Evolutionary conservation across 2,888 invertebrate species (phyloP).

Genomic region (Subacronicta megacephala): DNA sequence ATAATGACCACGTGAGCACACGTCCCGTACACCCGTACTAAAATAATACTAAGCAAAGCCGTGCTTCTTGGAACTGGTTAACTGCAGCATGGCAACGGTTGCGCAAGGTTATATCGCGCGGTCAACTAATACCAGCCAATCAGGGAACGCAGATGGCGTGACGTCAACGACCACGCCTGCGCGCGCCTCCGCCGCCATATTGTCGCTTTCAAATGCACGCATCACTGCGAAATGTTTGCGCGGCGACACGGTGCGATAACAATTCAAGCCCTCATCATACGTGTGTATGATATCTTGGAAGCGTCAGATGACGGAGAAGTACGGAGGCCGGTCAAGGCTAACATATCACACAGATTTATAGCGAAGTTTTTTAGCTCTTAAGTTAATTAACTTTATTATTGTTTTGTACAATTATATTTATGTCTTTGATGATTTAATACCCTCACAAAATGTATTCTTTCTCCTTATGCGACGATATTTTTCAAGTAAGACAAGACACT

Average conservation of each 20-base stretch:
- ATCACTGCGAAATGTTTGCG: constrained; percentile 67
- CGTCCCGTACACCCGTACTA: constrained; percentile 65
- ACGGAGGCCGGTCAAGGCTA: constrained; percentile 65
- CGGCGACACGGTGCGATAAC: constrained; percentile 56
- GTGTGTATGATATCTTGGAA: constrained; percentile 50
- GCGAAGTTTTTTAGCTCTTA: constrained; percentile 52
- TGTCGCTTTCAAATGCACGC: constrained; percentile 72
- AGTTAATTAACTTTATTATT: constrained; percentile 40
- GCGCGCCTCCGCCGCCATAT: constrained; percentile 86
- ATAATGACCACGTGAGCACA: constrained; percentile 56
- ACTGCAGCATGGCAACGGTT: constrained; percentile 85
- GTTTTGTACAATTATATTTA: background rate
- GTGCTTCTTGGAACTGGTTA: constrained; percentile 76
- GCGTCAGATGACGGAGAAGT: constrained; percentile 56
- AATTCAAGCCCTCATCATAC: constrained; percentile 65
- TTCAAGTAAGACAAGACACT: constrained; percentile 13
- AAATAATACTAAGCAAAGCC: constrained; percentile 68
- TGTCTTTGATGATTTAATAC: no score
- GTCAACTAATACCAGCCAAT: constrained; percentile 77
- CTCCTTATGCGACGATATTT: constrained; percentile 18
- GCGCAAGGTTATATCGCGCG: constrained; percentile 84
- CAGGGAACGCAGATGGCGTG: constrained; percentile 68
- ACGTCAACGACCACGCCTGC: constrained; percentile 89
- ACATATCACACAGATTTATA: constrained; percentile 48
- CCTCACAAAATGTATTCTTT: no score